Percentiles rank a stretch among this genome's conserved stretches.
Conservation (phyloP, 2,113 vertebrate species). For the Erythrocercus mccallii region DNA sequence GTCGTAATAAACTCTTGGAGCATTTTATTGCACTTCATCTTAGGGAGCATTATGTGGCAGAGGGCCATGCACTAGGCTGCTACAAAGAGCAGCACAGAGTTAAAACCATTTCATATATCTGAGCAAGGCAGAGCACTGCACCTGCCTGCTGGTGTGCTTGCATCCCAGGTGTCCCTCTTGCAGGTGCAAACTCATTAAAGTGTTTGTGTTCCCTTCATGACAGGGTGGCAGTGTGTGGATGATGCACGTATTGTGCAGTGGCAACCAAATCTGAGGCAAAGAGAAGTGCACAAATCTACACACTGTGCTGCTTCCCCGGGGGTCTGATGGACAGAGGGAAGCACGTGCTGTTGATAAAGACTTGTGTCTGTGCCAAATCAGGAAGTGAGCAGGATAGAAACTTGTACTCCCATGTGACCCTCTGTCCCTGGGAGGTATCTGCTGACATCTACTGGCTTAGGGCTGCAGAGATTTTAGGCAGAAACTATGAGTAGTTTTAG, state of each 20-base stretch:
- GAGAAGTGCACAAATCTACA: not conserved
- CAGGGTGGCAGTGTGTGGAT: fast-evolving
- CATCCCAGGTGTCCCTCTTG: not conserved
- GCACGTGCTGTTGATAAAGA: not conserved
- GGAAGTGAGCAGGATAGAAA: not conserved
- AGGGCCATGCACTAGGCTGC: not conserved
- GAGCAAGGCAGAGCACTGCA: not conserved
- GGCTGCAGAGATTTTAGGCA: not conserved
- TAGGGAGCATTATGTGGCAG: not conserved
- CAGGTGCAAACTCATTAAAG: not conserved
- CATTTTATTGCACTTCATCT: not conserved
- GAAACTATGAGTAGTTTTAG: not conserved
- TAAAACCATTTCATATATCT: fast-evolving
- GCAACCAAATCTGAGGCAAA: not conserved
- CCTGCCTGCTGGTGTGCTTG: not conserved
- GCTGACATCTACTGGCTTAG: not conserved
- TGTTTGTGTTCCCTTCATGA: not conserved
- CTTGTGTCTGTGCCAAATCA: not conserved
- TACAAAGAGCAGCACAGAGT: not conserved
- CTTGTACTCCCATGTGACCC: not conserved
- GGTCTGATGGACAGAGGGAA: too few relatives aligned
- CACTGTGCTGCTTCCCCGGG: not conserved
- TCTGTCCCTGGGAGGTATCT: not conserved
- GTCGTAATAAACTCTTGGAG: not conserved
- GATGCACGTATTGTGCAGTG: not conserved